These are phyloP conservation scores for Nipponia nippon DNA, from an alignment of 2,113 vertebrate species.

Conservation along the genomic window DNA sequence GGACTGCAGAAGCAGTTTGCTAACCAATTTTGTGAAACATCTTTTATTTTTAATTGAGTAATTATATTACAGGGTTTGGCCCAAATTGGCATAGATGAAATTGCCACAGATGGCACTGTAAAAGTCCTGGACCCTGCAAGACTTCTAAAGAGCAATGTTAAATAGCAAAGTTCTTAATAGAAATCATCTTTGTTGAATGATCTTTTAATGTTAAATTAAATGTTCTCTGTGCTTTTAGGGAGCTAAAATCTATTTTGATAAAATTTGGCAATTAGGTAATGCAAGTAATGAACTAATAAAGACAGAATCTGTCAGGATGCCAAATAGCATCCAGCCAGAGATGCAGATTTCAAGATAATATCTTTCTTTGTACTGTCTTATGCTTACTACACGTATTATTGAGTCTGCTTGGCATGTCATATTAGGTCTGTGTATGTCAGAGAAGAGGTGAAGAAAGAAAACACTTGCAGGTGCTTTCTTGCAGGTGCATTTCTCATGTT, in stretches of 20 bases:
- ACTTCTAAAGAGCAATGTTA: neutral
- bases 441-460: neutral
- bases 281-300: neutral
- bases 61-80: neutral
- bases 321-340: neutral
- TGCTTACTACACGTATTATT: neutral
- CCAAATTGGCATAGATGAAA: neutral
- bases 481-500: neutral
- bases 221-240: neutral
- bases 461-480: neutral
- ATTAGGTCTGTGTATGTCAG: neutral
- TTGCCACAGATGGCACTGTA: neutral
- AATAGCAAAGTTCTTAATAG: neutral
- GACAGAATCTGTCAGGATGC: neutral
- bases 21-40: neutral
- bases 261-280: neutral
- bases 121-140: neutral
- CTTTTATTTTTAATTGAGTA: neutral
- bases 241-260: neutral
- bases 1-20: neutral
- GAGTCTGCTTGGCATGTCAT: neutral
- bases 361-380: neutral
- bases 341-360: neutral
- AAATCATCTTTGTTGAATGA: neutral
- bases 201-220: slow-evolving; percentile 1